phyloP scores from a whole-genome alignment of 2,797 vertebrate species.

The Neopelma chrysocephalum region DNA sequence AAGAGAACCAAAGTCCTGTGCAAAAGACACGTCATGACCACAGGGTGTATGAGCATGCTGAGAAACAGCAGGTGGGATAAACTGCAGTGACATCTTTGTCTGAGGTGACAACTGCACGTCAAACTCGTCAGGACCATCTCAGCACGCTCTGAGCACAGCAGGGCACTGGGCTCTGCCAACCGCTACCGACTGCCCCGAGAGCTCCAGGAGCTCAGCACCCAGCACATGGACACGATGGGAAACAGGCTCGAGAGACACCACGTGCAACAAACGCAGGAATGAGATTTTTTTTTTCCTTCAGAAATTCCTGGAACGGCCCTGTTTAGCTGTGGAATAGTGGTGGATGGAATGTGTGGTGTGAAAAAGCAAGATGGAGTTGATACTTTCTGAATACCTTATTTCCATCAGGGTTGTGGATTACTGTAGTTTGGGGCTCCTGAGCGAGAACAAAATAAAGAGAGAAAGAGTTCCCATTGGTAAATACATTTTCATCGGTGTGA shows the following conservation, averaged over 20 bases:
- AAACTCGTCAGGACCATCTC: neutral
- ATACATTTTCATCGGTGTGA: conserved; percentile 56
- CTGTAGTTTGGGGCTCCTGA: conserved; percentile 98
- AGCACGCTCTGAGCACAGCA: neutral
- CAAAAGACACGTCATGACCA: neutral
- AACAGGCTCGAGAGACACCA: neutral
- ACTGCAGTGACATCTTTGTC: conserved; percentile 22
- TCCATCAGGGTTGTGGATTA: conserved; percentile 99
- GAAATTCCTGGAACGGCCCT: neutral
- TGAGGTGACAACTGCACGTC: neutral
- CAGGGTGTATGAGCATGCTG: conserved; percentile 12
- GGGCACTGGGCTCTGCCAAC: neutral
- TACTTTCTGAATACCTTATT: conserved; percentile 93
- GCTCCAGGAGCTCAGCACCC: neutral
- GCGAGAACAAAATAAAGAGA: conserved; percentile 83
- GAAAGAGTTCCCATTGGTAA: conserved; percentile 79
- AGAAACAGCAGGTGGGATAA: conserved; percentile 3
- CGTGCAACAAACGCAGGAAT: neutral
- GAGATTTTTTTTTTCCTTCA: neutral
- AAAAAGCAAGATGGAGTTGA: conserved; percentile 67
- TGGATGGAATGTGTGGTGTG: conserved; percentile 67
- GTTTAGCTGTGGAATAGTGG: conserved; percentile 1
- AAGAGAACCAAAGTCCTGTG: conserved; percentile 53
- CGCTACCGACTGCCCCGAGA: neutral
- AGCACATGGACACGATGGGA: neutral